A percentile compares a stretch with the other conserved stretches of the same genome.
phyloP scores from a whole-genome alignment of 2,113 vertebrate genomes.

The Myotis yumanensis region DNA sequence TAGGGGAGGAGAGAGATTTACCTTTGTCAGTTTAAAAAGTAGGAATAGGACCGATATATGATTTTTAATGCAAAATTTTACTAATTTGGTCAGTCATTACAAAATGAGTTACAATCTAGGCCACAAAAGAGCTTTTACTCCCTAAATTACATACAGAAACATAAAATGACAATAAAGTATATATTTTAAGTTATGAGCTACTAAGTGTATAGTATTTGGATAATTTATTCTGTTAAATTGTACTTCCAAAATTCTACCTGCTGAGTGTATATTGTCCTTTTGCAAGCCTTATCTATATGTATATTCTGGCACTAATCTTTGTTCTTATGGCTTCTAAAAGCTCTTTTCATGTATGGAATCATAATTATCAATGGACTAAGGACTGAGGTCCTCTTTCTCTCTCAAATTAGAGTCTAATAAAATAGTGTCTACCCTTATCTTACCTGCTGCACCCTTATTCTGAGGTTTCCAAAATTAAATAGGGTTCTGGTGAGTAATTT shows the following conservation, averaged over 20 bases:
- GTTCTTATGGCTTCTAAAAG: background rate
- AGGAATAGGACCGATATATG: background rate
- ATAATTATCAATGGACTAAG: background rate
- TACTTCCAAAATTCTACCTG: background rate
- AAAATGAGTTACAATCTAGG: constrained; percentile 24
- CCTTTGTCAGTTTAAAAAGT: constrained; percentile 11
- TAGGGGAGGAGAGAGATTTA: background rate
- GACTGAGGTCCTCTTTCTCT: background rate
- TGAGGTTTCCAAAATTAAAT: background rate
- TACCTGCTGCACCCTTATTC: background rate
- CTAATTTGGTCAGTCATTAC: background rate
- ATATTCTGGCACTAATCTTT: background rate
- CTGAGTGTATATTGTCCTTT: background rate
- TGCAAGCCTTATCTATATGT: background rate
- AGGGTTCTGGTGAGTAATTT: background rate
- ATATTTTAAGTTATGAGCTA: background rate
- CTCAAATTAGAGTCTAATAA: background rate
- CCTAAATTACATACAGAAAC: background rate
- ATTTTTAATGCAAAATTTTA: background rate
- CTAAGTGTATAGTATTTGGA: background rate
- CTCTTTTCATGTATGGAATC: background rate
- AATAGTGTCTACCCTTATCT: background rate
- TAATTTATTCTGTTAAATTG: background rate
- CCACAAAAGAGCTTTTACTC: background rate
- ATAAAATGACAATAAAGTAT: background rate